Conservation (phyloP, 2,888 invertebrate genomes). For the Eupithecia dodoneata region DNA sequence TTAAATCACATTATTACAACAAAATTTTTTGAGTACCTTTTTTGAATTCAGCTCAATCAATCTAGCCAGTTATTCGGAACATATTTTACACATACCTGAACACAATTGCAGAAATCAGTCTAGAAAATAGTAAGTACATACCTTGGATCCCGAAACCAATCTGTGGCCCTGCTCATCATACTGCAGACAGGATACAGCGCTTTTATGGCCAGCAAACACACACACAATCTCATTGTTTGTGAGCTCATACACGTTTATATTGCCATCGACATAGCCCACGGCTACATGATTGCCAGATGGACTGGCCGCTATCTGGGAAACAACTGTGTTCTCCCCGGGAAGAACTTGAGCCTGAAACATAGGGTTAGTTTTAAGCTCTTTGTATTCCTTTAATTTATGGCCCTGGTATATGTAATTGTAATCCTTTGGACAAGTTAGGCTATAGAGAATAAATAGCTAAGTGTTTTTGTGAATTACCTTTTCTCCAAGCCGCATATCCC, state of each 20-base stretch:
- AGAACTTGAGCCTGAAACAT: conserved; percentile 88
- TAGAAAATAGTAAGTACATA: conserved; percentile 52
- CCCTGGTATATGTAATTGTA: not conserved
- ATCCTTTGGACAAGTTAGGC: not conserved
- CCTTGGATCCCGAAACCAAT: conserved; percentile 95
- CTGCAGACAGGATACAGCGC: conserved; percentile 91
- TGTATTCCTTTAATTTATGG: not conserved
- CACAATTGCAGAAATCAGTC: not conserved
- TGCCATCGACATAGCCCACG: conserved; percentile 96
- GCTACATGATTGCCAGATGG: conserved; percentile 92
- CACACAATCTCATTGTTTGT: conserved; percentile 88
- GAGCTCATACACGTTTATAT: conserved; percentile 92
- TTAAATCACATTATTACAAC: not conserved
- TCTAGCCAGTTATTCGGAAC: not conserved
- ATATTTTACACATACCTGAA: conserved; percentile 76
- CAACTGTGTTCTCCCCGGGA: conserved; percentile 91
- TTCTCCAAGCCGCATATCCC: conserved; percentile 95
- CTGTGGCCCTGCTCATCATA: conserved; percentile 94
- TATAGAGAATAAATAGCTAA: not conserved
- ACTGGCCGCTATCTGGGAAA: conserved; percentile 89
- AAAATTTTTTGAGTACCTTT: not conserved
- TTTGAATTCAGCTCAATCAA: not conserved
- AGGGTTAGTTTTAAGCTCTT: conserved; percentile 22
- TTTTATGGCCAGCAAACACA: conserved; percentile 92
- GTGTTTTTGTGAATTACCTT: conserved; percentile 81